Evolutionary conservation across 2,888 invertebrate species (phyloP), one percentile per base, ranked within the genome.

Genomic region (Heteromurus nitidus): DNA sequence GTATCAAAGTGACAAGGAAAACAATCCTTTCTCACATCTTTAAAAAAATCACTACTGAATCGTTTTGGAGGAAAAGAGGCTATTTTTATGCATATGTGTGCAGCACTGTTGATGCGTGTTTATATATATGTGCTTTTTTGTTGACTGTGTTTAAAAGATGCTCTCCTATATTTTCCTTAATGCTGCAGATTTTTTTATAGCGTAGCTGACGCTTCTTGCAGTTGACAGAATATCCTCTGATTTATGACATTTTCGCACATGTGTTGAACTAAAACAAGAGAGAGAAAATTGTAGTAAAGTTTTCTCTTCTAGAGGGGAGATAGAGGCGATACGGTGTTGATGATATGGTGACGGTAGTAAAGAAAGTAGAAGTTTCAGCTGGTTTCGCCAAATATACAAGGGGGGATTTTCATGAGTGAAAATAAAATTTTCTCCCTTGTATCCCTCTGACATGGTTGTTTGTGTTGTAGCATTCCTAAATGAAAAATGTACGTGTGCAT

Each of bases 171-270:
- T 69, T 53, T 31, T n/a, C 22, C 22, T 24, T 69, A 62, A 30
- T 62, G 31, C 30, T 28, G 60, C 26, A 30, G 2, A n/a, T 44
- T 42, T 5, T 36, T 55, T 53, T 22, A n/a, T 5, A 18, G 47
- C 11, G 28, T 20, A 47, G 60, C 47, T 72, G 60, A 72, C 72
- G 26, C 22, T 64, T 28, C 64, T 20, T 24, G 16, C 26, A 42
- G 18, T 20, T 28, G 26, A 70, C 58, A 70, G 24, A 58, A 60
- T 58, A 28, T 70, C 28, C 50, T 58, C 31, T 62, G 18, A 31
- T 72, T 72, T 72, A 72, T 72, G 70, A 70, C 70, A 42, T 70
- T 70, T 72, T 44, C 9, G 7, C 55, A 55, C 55, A 55, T 55
- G 24, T 55, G 55, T 55, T 55, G 55, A 24, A 47, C 47, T 47